These are phyloP conservation scores for Opisthograptis luteolata DNA, from an alignment of 2,888 invertebrate species.

Conservation along the genomic window DNA sequence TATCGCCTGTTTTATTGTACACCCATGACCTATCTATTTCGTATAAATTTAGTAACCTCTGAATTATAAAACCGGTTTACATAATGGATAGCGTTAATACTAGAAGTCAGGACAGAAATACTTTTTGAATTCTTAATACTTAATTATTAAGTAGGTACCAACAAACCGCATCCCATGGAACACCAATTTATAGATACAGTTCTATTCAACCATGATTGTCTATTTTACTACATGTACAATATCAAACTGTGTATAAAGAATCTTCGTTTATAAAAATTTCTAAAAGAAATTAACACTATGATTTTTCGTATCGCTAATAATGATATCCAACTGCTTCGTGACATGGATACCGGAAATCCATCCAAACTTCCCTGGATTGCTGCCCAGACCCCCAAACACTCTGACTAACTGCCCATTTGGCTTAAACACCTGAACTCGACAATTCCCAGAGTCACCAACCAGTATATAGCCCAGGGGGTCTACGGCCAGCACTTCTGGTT, in stretches of 20 bases:
- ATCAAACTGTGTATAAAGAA: background rate
- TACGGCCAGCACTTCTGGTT: conserved; percentile 89
- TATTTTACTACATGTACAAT: too few species aligned
- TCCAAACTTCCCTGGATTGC: conserved; percentile 81
- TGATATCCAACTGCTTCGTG: conserved; percentile 85
- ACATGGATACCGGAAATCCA: conserved; percentile 89
- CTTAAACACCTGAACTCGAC: conserved; percentile 89
- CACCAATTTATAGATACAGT: too few species aligned
- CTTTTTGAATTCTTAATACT: too few species aligned
- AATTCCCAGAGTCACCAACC: conserved; percentile 92
- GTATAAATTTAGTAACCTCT: too few species aligned
- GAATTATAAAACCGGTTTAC: too few species aligned
- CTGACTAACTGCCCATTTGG: conserved; percentile 87
- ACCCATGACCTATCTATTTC: background rate
- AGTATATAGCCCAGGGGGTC: conserved; percentile 90
- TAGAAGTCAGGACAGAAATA: too few species aligned
- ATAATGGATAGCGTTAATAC: too few species aligned
- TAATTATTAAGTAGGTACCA: too few species aligned
- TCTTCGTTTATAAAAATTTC: background rate
- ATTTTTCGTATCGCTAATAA: conserved; percentile 85
- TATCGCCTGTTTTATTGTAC: background rate
- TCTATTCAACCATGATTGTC: too few species aligned
- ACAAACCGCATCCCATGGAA: too few species aligned
- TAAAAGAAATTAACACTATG: conserved; percentile 73
- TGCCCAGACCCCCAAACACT: conserved; percentile 85